Base-by-base conservation (phyloP, 2,113 vertebrate genomes). In the Psittacus erithacus region DNA sequence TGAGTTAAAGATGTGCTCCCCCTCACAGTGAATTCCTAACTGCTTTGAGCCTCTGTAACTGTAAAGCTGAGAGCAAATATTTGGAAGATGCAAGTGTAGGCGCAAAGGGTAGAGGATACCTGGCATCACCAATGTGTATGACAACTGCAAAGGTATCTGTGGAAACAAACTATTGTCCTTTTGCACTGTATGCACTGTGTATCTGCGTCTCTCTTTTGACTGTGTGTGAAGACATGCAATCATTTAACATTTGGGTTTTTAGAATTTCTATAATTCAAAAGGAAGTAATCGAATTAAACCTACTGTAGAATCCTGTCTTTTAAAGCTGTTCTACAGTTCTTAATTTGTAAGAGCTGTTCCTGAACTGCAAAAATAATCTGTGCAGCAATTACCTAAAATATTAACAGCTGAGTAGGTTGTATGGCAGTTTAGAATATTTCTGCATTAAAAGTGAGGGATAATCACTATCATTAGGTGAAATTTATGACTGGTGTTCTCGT, bases 321-420 rank as follows among this genome's bases (percentile, higher is more conserved):
- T 70, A 83, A 82, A 79, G 38, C 71, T 92, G 31, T 82, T 94
- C 64, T 57, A 44, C 44, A 76, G 60, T 38, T 95, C 75, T 88
- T 55, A 68, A 90, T 94, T 89, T 95, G 24, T 88, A 93, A 97
- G 24, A 87, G 41, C 13, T 86, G 14, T 63, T 96, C 78, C 76
- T 68, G 68, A 94, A 69, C 41, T 88, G 57, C 68, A 92, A 77
- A 95, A 92, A 94, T 92, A 78, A 84, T 65, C 28, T 85, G 35
- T 69, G 74, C 41, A 82, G 83, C 81, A 95, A 83, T 97, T 95
- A 95, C 52, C 64, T 89, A 49, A 96, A 95, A 92, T 80, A 52
- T 87, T 95, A 96, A 79, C 64, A 93, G 55, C 75, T 91, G 67
- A 89, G 90, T 91, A 94, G 90, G 78, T 92, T 96, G 94, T 74